These are phyloP conservation scores for Hydrozoanthus tunicans DNA, from an alignment of 64 coral and sea anemone genomes.

Conservation along the genomic window DNA sequence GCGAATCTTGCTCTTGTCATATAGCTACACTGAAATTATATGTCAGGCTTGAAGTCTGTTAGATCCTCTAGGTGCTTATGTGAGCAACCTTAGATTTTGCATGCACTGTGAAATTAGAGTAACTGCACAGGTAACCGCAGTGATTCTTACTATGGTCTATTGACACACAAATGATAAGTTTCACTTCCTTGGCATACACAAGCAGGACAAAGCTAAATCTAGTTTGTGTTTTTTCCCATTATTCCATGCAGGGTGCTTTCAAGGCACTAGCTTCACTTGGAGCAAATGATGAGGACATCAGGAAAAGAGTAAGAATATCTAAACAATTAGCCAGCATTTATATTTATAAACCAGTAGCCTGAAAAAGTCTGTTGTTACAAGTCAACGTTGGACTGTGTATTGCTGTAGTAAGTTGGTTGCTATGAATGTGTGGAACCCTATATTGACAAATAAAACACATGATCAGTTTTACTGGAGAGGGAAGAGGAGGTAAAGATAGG, in stretches of 20 bases:
- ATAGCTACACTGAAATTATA: too few relatives aligned
- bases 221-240: neutral
- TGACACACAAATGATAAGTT: neutral
- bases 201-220: neutral
- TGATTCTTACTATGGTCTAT: too few relatives aligned
- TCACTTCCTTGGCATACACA: neutral
- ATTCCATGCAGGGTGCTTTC: slow-evolving; percentile 74
- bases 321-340: neutral
- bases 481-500: too few relatives aligned
- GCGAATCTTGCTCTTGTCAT: too few relatives aligned
- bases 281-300: slow-evolving; percentile 94
- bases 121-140: too few relatives aligned
- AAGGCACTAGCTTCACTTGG: slow-evolving; percentile 97
- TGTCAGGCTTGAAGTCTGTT: too few relatives aligned
- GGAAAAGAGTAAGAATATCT: slow-evolving; percentile 79
- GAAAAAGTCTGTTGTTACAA: neutral
- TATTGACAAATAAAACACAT: too few relatives aligned
- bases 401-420: neutral
- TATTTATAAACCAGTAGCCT: neutral
- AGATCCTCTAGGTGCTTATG: too few relatives aligned
- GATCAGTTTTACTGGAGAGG: too few relatives aligned
- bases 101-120: too few relatives aligned
- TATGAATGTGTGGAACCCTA: too few relatives aligned
- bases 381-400: neutral
- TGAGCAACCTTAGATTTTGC: too few relatives aligned